phyloP scores from a whole-genome alignment of 2,888 invertebrate species.

The Himalopsyche tibetana region DNA sequence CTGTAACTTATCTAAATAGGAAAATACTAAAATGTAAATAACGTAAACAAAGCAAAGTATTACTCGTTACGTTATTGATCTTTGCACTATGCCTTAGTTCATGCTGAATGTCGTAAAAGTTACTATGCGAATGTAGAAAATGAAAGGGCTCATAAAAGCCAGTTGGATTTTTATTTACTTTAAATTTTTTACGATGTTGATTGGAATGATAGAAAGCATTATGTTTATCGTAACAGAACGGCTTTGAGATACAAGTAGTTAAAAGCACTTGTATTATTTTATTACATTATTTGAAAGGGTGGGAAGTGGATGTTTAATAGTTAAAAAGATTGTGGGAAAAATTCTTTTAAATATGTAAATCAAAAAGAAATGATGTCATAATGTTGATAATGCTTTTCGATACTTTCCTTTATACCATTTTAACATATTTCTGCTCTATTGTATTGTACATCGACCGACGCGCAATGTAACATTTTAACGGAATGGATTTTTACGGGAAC shows the following conservation, averaged over 20 bases:
- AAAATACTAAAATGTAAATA: neutral
- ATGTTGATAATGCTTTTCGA: too few species aligned
- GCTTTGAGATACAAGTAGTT: neutral
- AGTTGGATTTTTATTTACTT: neutral
- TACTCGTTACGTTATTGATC: neutral
- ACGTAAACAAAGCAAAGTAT: neutral
- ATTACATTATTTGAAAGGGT: neutral
- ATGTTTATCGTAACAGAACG: slow-evolving; percentile 14
- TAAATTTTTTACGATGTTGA: neutral
- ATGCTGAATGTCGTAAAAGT: neutral
- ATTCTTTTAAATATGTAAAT: too few species aligned
- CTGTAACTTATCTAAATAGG: neutral
- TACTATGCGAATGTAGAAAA: slow-evolving; percentile 4
- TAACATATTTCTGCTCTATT: too few species aligned
- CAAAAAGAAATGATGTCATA: too few species aligned
- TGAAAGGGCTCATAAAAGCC: neutral
- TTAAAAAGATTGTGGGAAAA: too few species aligned
- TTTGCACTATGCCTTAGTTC: neutral
- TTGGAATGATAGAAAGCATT: slow-evolving; percentile 3
- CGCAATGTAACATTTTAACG: too few species aligned
- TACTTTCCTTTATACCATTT: too few species aligned
- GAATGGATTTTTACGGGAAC: too few species aligned
- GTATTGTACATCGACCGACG: too few species aligned
- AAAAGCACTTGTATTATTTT: neutral
- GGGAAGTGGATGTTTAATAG: neutral